These are phyloP conservation scores for Heliconius ismenius DNA, from an alignment of 2,888 invertebrate genomes.

Conservation along the genomic window DNA sequence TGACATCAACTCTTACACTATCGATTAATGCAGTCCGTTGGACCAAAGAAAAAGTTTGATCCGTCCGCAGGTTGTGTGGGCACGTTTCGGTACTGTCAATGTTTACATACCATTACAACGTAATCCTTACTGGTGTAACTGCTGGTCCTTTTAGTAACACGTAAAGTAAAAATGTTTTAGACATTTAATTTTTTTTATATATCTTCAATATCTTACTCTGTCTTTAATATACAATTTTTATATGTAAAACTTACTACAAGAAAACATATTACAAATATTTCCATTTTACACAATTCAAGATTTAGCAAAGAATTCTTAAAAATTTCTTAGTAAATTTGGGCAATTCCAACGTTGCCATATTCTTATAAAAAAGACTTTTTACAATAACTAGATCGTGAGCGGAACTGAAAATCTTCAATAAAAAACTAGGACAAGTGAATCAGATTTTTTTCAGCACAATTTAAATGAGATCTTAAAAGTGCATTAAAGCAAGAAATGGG, in stretches of 20 bases:
- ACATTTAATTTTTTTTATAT: too few relatives aligned
- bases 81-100: conserved; percentile 65
- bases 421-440: conserved; percentile 20
- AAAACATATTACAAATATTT: neutral
- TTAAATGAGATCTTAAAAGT: conserved; percentile 19
- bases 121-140: conserved; percentile 58
- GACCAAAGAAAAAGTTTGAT: conserved; percentile 62
- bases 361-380: neutral
- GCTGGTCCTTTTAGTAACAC: conserved; percentile 46
- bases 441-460: conserved; percentile 8
- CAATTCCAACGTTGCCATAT: neutral
- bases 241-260: neutral
- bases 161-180: neutral
- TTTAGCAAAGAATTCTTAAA: too few relatives aligned
- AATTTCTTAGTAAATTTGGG: neutral
- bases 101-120: conserved; percentile 73
- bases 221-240: too few relatives aligned
- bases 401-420: conserved; percentile 5
- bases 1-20: neutral
- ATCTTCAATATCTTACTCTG: too few relatives aligned
- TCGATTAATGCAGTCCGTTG: conserved; percentile 24
- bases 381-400: neutral
- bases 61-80: conserved; percentile 55
- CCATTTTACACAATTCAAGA: neutral
- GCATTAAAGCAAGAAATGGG: conserved; percentile 20